A percentile compares a stretch with the other conserved stretches of the same genome.
Conservation (phyloP, 2,113 vertebrate species). For the Rhipidura dahli region DNA sequence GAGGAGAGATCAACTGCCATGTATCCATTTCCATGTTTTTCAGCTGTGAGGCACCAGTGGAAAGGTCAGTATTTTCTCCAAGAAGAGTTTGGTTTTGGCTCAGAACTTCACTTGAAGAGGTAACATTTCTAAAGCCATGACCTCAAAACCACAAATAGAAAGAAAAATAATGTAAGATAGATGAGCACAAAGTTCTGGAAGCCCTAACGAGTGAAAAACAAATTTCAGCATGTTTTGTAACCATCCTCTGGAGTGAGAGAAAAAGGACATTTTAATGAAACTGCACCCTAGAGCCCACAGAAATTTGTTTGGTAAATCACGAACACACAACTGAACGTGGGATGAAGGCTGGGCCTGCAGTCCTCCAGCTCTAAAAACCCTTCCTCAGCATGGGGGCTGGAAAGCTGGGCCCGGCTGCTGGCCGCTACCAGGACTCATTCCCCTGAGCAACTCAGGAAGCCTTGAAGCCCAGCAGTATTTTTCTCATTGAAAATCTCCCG, state of each 20-base stretch:
- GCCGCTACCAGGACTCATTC: not conserved
- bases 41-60: not conserved
- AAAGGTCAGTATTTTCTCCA: not conserved
- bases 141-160: conserved; percentile 60
- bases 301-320: not conserved
- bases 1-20: not conserved
- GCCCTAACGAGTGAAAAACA: conserved; percentile 36
- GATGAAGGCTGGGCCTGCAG: not conserved
- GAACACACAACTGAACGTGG: not conserved
- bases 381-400: not conserved
- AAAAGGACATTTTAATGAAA: conserved; percentile 31
- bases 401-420: not conserved
- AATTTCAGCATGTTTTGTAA: conserved; percentile 39
- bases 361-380: not conserved
- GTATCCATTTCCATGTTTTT: not conserved
- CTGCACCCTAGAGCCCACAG: not conserved
- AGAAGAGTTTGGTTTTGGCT: conserved; percentile 33
- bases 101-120: not conserved
- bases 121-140: conserved; percentile 37
- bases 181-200: conserved; percentile 40
- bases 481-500: not conserved
- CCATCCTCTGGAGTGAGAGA: not conserved
- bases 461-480: not conserved
- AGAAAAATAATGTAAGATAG: conserved; percentile 44
- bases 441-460: not conserved